Percentiles rank a stretch among this genome's conserved stretches.
phyloP scores from a whole-genome alignment of 1,140 invertebrate species.

The Artemia franciscana region DNA sequence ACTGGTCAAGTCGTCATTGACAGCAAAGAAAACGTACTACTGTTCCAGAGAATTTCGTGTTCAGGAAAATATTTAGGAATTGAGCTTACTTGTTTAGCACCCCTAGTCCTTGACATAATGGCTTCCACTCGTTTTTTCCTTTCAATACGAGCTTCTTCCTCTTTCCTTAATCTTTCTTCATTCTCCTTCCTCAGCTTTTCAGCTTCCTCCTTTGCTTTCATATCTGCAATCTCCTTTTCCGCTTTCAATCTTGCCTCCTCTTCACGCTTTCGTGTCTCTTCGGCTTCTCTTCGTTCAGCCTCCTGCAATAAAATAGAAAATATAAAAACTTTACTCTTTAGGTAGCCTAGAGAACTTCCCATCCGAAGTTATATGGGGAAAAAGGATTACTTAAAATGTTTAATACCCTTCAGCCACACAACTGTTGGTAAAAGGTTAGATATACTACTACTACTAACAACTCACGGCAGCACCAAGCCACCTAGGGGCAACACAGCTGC shows the following conservation, averaged over 20 bases:
- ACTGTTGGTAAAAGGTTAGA: too few species aligned
- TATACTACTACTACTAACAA: too few species aligned
- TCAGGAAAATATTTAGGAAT: not conserved
- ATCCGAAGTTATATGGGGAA: too few species aligned
- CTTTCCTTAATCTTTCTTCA: slow-evolving; percentile 43
- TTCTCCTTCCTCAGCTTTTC: slow-evolving; percentile 42
- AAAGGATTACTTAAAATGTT: too few species aligned
- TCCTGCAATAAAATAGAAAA: slow-evolving; percentile 20
- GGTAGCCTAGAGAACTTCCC: too few species aligned
- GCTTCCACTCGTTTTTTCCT: slow-evolving; percentile 53
- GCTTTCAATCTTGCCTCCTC: slow-evolving; percentile 40
- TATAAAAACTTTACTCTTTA: too few species aligned
- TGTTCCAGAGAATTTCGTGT: not conserved
- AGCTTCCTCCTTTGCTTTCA: slow-evolving; percentile 46
- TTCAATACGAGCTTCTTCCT: slow-evolving; percentile 51
- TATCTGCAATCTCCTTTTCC: slow-evolving; percentile 49
- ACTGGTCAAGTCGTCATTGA: not conserved
- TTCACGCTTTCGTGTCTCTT: slow-evolving; percentile 32
- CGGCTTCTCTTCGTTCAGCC: slow-evolving; percentile 36
- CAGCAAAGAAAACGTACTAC: too few species aligned
- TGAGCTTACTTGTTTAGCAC: slow-evolving; percentile 19
- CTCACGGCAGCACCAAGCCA: too few species aligned
- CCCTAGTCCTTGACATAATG: slow-evolving; percentile 54
- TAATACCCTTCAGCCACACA: too few species aligned
- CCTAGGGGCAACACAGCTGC: too few species aligned